Base-by-base conservation (phyloP, 2,113 vertebrate genomes). In the Calyptomena viridis region DNA sequence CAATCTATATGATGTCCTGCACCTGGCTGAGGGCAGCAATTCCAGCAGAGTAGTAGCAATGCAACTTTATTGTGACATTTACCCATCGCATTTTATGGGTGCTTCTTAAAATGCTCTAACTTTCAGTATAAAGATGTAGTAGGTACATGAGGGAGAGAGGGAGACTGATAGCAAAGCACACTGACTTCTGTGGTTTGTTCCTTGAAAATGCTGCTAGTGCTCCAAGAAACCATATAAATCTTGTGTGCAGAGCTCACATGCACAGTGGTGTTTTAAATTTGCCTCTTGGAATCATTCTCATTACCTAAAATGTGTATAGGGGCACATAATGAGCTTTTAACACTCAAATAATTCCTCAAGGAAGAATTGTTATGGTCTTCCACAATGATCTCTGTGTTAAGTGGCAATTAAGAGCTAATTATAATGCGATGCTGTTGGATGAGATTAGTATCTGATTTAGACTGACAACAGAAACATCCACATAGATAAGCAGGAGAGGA, bases 331-430 rank as follows among this genome's bases (percentile, higher is more conserved):
- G 4, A 92, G 85, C 86, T 88, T 93, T 88, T 35, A 87, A 74
- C 14, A 4, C 50, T 62, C 67, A 66, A 71, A 71, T 67, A 75
- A 46, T 86, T 90, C 85, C 76, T 95, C 67, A 50, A 79, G 53
- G 79, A 94, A 92, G 63, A 69, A 95, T 83, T 3, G 12, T 92
- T 94, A 69, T 5, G 59, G 90, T 84, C 83, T 85, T 94, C 71
- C 59, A 35, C 60, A 94, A 55, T 2, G 33, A 84, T 86, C 63
- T 68, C 50, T 58, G 47, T 92, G 90, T 92, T 92, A 92, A 96
- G 75, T 74, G 79, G 94, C 79, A 84, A 74, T 94, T 95, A 93
- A 83, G 59, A 90, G 47, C 90, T 95, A 83, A 90, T 86, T 93
- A 46, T 62, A 95, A 90, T 59, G 72, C 92, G 72, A 88, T 88